Evolutionary conservation across 2,113 vertebrate genomes (phyloP).

Genomic region (Xenopus borealis): DNA sequence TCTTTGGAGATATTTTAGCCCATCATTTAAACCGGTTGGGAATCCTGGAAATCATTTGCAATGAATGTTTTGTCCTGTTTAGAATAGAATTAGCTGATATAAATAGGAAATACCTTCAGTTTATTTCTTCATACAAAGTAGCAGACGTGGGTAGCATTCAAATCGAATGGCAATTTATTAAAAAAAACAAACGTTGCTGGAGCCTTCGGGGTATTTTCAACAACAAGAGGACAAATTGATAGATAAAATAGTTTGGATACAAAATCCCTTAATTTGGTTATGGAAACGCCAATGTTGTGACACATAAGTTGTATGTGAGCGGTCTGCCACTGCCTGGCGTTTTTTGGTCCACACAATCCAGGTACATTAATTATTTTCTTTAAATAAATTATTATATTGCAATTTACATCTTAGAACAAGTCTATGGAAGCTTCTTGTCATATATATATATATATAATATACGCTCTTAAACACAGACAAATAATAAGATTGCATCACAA

Average conservation of each 20-base stretch:
- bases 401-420: slow-evolving; percentile 94
- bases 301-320: slow-evolving; percentile 70
- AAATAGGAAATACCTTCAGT: neutral
- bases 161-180: slow-evolving; percentile 91
- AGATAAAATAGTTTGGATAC: slow-evolving; percentile 91
- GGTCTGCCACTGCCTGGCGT: slow-evolving; percentile 80
- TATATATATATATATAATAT: slow-evolving; percentile 11
- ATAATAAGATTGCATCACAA: slow-evolving; percentile 68
- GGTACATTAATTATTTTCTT: slow-evolving; percentile 67
- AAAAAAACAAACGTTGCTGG: slow-evolving; percentile 94
- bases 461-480: slow-evolving; percentile 63
- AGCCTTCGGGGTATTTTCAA: slow-evolving; percentile 84
- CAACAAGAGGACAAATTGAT: slow-evolving; percentile 73
- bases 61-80: too few species aligned
- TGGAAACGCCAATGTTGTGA: slow-evolving; percentile 72
- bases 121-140: slow-evolving; percentile 54
- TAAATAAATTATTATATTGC: slow-evolving; percentile 99
- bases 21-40: neutral
- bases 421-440: slow-evolving; percentile 74
- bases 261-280: slow-evolving; percentile 88
- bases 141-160: slow-evolving; percentile 80
- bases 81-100: neutral
- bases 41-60: neutral
- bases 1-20: too few species aligned
- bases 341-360: slow-evolving; percentile 93